These are phyloP conservation scores for Aethes cnicana DNA, from an alignment of 2,888 invertebrate genomes.

Conservation along the genomic window DNA sequence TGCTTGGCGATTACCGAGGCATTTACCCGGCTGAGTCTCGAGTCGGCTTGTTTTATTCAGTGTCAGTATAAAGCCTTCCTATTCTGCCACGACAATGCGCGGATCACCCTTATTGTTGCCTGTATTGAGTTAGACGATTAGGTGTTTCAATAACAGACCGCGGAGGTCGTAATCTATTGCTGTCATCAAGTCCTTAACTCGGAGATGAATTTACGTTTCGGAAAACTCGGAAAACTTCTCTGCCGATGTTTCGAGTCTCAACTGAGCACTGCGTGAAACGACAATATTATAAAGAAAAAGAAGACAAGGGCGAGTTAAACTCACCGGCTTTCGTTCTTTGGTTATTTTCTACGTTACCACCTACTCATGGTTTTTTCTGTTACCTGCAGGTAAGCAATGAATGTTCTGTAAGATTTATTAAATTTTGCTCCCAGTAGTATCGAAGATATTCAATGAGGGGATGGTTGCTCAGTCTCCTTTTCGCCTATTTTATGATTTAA, in stretches of 20 bases:
- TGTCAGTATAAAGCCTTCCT: constrained; percentile 67
- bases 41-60: constrained; percentile 69
- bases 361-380: too few relatives aligned
- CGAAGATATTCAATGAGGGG: too few relatives aligned
- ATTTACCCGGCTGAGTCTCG: constrained; percentile 59
- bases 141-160: constrained; percentile 60
- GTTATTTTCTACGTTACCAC: too few relatives aligned
- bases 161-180: constrained; percentile 48
- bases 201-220: constrained; percentile 19
- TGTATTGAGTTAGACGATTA: constrained; percentile 71
- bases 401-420: too few relatives aligned
- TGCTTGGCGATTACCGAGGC: constrained; percentile 65
- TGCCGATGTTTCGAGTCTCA: too few relatives aligned
- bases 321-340: too few relatives aligned
- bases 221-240: too few relatives aligned
- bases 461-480: too few relatives aligned
- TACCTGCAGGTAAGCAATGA: too few relatives aligned
- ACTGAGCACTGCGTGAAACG: too few relatives aligned
- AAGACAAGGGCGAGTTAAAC: background rate
- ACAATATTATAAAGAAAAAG: background rate
- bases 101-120: constrained; percentile 67
- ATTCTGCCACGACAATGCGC: constrained; percentile 70
- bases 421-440: too few relatives aligned
- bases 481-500: too few relatives aligned
- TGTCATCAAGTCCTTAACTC: constrained; percentile 43